phyloP scores from a whole-genome alignment of 1,140 invertebrate genomes.

The Bacillus rossius region DNA sequence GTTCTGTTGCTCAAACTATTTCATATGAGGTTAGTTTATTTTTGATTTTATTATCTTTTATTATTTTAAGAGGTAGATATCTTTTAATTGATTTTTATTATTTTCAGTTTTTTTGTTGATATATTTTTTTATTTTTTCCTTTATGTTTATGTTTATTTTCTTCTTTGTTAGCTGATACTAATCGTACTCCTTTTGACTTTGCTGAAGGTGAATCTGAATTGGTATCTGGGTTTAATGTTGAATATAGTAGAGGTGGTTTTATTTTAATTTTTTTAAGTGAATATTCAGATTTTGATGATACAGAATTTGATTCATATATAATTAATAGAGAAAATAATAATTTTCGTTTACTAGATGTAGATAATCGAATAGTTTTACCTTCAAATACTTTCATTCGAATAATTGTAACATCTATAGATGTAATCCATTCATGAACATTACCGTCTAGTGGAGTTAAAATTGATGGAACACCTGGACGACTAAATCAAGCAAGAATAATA shows the following conservation, averaged over 20 bases:
- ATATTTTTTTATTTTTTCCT: conserved; percentile 46
- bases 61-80: no score
- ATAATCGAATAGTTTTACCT: conserved; percentile 53
- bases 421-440: conserved; percentile 63
- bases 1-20: no score
- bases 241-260: conserved; percentile 62
- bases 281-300: conserved; percentile 52
- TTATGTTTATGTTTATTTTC: no score
- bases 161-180: conserved; percentile 66
- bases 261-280: conserved; percentile 65
- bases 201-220: conserved; percentile 66
- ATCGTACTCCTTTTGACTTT: conserved; percentile 74
- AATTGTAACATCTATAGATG: conserved; percentile 54
- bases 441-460: conserved; percentile 56
- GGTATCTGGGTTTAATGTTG: conserved; percentile 71
- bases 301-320: conserved; percentile 60
- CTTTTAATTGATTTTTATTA: no score
- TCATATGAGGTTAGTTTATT: no score
- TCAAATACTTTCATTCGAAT: conserved; percentile 50
- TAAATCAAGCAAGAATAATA: conserved; percentile 56
- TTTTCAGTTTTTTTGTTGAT: conserved; percentile 42
- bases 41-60: no score
- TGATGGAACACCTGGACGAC: conserved; percentile 57
- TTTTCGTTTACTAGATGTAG: conserved; percentile 57
- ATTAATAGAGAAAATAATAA: conserved; percentile 39